A percentile compares a stretch with the other conserved stretches of the same genome.
Evolutionary conservation across 2,113 vertebrate species (phyloP).

Genomic region (Myrmecobius fasciatus): DNA sequence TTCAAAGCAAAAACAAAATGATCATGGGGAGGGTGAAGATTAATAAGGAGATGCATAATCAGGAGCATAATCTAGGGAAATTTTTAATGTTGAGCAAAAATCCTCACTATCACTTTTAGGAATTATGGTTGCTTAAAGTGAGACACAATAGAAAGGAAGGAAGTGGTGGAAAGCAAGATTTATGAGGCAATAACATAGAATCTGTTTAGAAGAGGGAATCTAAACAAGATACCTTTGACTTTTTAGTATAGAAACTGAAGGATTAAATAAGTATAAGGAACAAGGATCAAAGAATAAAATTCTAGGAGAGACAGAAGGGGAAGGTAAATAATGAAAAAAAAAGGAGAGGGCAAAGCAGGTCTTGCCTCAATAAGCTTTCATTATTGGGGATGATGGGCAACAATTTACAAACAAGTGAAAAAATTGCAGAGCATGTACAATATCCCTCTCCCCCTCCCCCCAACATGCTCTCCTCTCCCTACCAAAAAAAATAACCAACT

Average conservation of each 20-base stretch:
- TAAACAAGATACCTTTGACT: background rate
- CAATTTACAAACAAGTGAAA: too few species aligned
- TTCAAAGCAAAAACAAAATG: background rate
- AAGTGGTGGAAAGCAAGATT: background rate
- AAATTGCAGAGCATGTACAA: too few species aligned
- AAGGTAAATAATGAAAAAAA: background rate
- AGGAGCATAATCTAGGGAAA: background rate
- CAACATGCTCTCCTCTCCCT: too few species aligned
- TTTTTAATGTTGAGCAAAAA: background rate
- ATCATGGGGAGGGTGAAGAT: background rate
- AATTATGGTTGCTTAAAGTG: background rate
- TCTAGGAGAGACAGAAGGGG: background rate
- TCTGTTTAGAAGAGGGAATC: background rate
- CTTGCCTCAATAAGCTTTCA: background rate
- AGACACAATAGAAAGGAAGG: background rate
- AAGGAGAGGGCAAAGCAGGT: background rate
- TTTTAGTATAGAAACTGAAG: background rate
- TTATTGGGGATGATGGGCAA: background rate
- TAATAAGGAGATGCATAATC: background rate
- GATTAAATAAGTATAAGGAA: background rate
- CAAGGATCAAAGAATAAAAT: background rate
- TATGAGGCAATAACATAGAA: background rate
- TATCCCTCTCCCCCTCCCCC: too few species aligned
- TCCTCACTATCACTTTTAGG: background rate
- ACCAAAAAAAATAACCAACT: too few species aligned